Evolutionary conservation across 2,797 vertebrate genomes (phyloP).

Genomic region (Luscinia megarhynchos): DNA sequence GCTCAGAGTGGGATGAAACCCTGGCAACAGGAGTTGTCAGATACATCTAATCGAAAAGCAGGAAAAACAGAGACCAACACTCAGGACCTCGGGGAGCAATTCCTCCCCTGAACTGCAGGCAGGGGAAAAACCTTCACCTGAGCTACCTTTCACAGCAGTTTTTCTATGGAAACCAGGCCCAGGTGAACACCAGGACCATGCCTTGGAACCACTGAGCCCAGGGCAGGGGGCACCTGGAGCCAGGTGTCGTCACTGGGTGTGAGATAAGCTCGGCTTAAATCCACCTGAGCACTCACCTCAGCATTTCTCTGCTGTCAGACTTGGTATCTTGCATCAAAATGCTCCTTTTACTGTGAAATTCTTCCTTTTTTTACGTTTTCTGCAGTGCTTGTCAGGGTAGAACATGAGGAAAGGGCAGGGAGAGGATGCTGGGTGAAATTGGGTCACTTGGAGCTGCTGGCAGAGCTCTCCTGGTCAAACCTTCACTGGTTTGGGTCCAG

Average conservation of each 20-base stretch:
- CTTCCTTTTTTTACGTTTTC: not conserved
- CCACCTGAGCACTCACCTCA: not conserved
- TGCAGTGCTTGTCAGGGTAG: accelerated
- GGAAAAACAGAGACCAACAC: constrained; percentile 3
- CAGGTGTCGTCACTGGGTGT: not conserved
- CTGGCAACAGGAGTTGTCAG: not conserved
- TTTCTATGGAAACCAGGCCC: not conserved
- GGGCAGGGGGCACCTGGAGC: not conserved
- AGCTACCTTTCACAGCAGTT: not conserved
- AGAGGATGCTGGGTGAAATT: not conserved
- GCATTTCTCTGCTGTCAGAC: not conserved
- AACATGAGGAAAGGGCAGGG: not conserved
- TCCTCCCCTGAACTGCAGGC: not conserved
- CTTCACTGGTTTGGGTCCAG: not conserved
- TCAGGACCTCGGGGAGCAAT: constrained; percentile 5
- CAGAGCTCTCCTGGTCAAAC: not conserved
- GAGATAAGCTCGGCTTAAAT: accelerated
- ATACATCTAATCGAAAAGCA: not conserved
- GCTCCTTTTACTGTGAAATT: not conserved
- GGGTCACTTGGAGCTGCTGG: not conserved
- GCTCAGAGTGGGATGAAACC: not conserved
- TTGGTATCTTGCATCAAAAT: not conserved
- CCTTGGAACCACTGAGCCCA: not conserved
- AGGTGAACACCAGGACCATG: not conserved
- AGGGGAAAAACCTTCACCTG: not conserved